Conservation (phyloP, 2,113 vertebrate genomes). For the Stictonetta naevosa region DNA sequence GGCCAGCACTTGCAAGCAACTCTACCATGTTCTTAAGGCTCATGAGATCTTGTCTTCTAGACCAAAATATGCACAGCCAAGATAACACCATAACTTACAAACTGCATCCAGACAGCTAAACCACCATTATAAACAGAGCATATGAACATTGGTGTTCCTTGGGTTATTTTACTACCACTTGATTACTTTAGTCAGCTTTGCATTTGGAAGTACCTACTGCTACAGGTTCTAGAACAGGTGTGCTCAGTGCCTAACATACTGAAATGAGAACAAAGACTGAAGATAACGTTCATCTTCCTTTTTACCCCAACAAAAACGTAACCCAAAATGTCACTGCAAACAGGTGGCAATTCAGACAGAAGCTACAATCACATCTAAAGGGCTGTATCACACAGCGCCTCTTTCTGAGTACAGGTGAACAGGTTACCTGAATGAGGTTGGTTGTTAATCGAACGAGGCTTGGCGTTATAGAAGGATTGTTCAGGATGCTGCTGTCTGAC, state of each 20-base stretch:
- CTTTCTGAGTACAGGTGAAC: neutral
- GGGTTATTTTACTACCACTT: neutral
- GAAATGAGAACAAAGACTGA: neutral
- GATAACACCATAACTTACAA: neutral
- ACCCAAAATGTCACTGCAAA: rapidly evolving
- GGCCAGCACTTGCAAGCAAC: neutral
- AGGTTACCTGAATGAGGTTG: slow-evolving; percentile 93
- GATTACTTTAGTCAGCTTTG: neutral
- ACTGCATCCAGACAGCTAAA: neutral
- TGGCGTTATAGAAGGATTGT: slow-evolving; percentile 74
- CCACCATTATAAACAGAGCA: neutral
- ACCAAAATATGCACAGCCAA: neutral
- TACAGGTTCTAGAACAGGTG: neutral
- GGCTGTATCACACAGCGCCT: neutral
- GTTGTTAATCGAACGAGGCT: slow-evolving; percentile 87
- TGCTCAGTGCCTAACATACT: neutral
- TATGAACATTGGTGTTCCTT: neutral
- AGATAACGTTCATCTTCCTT: neutral
- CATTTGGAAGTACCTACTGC: neutral
- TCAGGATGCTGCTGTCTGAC: slow-evolving; percentile 79
- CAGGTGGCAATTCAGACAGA: neutral
- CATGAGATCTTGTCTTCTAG: neutral
- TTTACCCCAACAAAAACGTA: neutral
- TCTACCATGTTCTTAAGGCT: neutral
- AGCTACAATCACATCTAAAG: neutral